Conservation (phyloP, 1,140 invertebrate genomes). For the Coenobita brevimanus region DNA sequence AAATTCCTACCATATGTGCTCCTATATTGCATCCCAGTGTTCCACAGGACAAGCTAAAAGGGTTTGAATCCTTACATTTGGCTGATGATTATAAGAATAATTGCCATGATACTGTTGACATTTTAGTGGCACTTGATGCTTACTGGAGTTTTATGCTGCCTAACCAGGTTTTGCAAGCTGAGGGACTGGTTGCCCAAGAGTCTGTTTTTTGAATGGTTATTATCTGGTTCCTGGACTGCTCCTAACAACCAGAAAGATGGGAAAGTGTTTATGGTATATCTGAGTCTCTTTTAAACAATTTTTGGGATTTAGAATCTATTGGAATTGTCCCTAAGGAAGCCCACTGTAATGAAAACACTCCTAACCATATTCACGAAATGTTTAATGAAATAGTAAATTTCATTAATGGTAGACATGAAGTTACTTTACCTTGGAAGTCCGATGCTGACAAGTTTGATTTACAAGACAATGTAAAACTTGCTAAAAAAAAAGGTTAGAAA, state of each 20-base stretch:
- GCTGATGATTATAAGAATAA: constrained; percentile 6
- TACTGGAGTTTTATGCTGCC: background rate
- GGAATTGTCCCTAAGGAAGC: background rate
- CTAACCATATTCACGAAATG: background rate
- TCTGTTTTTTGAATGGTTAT: background rate
- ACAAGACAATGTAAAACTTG: constrained; percentile 22
- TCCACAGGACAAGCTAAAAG: background rate
- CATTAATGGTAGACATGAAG: background rate
- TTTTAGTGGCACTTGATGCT: background rate
- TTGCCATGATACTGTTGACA: background rate
- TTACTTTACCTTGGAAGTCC: constrained; percentile 29
- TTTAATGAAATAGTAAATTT: too few species aligned
- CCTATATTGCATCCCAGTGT: background rate
- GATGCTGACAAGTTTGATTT: constrained; percentile 12
- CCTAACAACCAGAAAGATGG: background rate
- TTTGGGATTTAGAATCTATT: constrained; percentile 24
- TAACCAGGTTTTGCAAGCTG: too few species aligned
- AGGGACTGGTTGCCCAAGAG: background rate
- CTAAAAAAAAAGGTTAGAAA: constrained; percentile 11
- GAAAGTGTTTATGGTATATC: background rate
- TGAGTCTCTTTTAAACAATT: background rate
- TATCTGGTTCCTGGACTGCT: background rate
- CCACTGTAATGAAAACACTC: background rate
- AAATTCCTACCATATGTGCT: background rate
- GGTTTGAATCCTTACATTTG: background rate